phyloP scores from a whole-genome alignment of 2,888 invertebrate species.

The Tiliacea citrago region DNA sequence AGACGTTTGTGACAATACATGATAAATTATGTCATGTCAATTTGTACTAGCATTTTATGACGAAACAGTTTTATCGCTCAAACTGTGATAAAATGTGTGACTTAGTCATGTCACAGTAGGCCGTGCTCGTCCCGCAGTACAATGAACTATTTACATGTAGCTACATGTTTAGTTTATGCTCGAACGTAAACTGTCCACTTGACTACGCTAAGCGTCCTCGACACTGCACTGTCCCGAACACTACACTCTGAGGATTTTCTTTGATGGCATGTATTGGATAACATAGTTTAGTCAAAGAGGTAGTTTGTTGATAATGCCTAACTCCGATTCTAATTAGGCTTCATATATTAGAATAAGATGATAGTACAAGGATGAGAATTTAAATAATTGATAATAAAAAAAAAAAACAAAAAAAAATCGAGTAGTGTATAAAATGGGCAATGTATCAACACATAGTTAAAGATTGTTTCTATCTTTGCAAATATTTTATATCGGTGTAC shows the following conservation, averaged over 20 bases:
- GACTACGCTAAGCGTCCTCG: conserved; percentile 13
- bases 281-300: not conserved
- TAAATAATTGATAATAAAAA: not conserved
- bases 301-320: too few species aligned
- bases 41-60: too few species aligned
- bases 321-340: not conserved
- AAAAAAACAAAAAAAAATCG: too few species aligned
- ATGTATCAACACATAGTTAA: not conserved
- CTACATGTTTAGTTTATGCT: too few species aligned
- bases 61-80: too few species aligned
- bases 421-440: not conserved
- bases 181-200: conserved; percentile 19
- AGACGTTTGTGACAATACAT: too few species aligned
- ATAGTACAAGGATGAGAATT: not conserved
- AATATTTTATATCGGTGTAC: not conserved
- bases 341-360: not conserved
- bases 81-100: too few species aligned
- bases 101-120: too few species aligned
- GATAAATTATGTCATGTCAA: too few species aligned
- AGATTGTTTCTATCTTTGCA: not conserved
- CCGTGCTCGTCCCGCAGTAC: too few species aligned
- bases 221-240: conserved; percentile 6
- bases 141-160: conserved; percentile 18
- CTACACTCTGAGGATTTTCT: conserved; percentile 10
- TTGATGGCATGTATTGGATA: conserved; percentile 8